Evolutionary conservation across 2,113 vertebrate species (phyloP), one percentile per base, ranked within the genome.

Genomic region (Passer domesticus): DNA sequence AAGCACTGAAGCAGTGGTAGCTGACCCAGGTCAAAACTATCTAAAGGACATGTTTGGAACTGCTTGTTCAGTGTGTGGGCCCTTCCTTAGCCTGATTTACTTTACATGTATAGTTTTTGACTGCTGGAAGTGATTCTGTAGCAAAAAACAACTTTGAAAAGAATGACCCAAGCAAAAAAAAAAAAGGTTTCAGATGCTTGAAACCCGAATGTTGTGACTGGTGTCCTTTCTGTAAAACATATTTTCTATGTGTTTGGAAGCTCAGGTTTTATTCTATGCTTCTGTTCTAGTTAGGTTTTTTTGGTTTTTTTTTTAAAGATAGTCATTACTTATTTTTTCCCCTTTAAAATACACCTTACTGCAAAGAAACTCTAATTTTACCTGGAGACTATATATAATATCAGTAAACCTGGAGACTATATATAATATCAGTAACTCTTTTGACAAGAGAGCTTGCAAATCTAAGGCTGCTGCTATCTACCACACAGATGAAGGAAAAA

Each of bases 251-350:
- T 47, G 47, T 59, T 76, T 58, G 35, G 43, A 58, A 82, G 31
- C 33, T 64, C 33, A 52, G 28, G 23, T 74, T 23, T 70, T 53
- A 69, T 12, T 77, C 28, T 55, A 3, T 58, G 50, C 21, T 52
- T 76, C 25, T 0, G 0, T 52, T 59, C 33, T 31, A 15, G 10
- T 46, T 47, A 72, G 9, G 8, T 3, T 21, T 50, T 50, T 37
- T 24, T 44, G 41, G 13, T 13, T 41, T 1, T 18, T 47, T 47
- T 56, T 81, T 74, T 72, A 30, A 33, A 82, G n/a, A 52, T 4
- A 3, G 21, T 24, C 1, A n/a, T 64, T 39, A 27, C 19, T 21
- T 37, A 43, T 43, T 33, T 24, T 43, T 41, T 66, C 25, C 6
- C 7, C 8, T 77, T 73, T 78, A 69, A 75, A 68, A 62, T 31